Base-by-base conservation (phyloP, 2,113 vertebrate genomes). In the Oxyura jamaicensis region DNA sequence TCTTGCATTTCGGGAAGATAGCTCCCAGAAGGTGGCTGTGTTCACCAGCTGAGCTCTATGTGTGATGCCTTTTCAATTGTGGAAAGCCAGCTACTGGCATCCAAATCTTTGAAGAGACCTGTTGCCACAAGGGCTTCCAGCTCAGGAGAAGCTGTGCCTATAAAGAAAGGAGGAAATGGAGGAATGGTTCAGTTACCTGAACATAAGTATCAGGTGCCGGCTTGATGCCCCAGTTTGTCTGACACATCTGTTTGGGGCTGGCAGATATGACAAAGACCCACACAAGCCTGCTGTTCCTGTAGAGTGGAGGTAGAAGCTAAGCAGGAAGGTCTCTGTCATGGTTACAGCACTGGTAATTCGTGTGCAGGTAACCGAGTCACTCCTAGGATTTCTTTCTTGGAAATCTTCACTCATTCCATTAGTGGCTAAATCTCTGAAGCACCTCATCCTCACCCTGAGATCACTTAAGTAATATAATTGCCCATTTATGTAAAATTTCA, bases 281-380 rank as follows among this genome's bases (percentile, higher is more conserved):
- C 20, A 78, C 31, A 36, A 36, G 17, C 4, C 23, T 82, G 20
- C 18, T 75, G 35, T 8, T 76, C 18, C 56, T 68, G 80, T 83
- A 73, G 56, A 39, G 11, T 8, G 35, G 20, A 62, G 31, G 67
- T 26, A 5, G 33, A 63, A 72, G 10, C 10, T 8, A 3, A 71
- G n/a, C 12, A 39, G 73, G 72, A 39, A 62, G 26, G 7, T 62
- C 8, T 63, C 60, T 39, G 81, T n/a, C 46, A 16, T 1, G 0
- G 33, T 82, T 59, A 33, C 8, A 41, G n/a, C 13, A 39, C 36
- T 59, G 60, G 10, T 35, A 56, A 35, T 71, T 69, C 42, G 5
- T 14, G 2, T 26, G 3, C 21, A 14, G 42, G 44, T 71, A 69
- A 18, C n/a, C 2, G 8, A 33, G 29, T 25, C 0, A 0, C 36